These are phyloP conservation scores for Carpatolechia fugitivella DNA, from an alignment of 2,888 invertebrate species.

Conservation along the genomic window DNA sequence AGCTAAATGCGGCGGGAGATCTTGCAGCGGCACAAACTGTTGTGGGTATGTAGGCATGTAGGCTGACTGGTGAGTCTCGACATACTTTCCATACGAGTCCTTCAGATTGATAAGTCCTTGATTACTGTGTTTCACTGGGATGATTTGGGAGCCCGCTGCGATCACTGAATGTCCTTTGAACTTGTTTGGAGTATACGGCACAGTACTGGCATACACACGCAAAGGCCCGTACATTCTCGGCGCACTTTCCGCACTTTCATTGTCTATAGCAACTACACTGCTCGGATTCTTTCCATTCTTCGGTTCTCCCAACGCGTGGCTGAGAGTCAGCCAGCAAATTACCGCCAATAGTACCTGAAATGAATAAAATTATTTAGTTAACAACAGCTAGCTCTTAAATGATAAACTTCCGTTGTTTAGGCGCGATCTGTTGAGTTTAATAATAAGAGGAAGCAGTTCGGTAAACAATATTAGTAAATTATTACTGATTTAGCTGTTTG, in stretches of 20 bases:
- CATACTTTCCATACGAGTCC: constrained; percentile 70
- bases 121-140: constrained; percentile 49
- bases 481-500: background rate
- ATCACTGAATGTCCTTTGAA: constrained; percentile 51
- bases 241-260: constrained; percentile 54
- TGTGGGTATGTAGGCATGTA: constrained; percentile 60
- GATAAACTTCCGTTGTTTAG: background rate
- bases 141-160: constrained; percentile 39
- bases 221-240: constrained; percentile 47
- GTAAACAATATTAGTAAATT: background rate
- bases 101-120: constrained; percentile 55
- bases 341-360: constrained; percentile 55
- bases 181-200: constrained; percentile 60
- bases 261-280: constrained; percentile 41
- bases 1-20: constrained; percentile 60
- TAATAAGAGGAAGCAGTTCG: background rate
- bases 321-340: constrained; percentile 50
- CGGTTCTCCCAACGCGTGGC: constrained; percentile 38
- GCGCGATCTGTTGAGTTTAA: background rate
- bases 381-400: background rate
- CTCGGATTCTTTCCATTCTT: constrained; percentile 29
- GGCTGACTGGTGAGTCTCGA: constrained; percentile 46
- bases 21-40: constrained; percentile 63
- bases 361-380: constrained; percentile 27
- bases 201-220: constrained; percentile 60